phyloP scores from a whole-genome alignment of 2,888 invertebrate genomes.

The Rugalucina vietnamica region DNA sequence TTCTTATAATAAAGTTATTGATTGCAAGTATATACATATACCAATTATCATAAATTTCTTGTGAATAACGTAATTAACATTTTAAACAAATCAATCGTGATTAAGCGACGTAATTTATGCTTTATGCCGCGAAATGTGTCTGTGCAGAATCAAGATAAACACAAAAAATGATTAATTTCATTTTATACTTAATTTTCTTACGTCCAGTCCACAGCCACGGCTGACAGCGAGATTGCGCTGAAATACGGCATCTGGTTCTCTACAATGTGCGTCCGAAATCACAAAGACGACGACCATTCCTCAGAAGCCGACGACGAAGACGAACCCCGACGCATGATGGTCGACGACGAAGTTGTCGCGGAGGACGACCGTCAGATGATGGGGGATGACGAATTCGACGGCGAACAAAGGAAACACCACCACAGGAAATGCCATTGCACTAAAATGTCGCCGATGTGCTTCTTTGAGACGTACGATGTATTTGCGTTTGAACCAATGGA shows the following conservation, averaged over 20 bases:
- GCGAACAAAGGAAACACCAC: neutral
- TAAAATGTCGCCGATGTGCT: neutral
- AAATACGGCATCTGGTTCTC: conserved; percentile 45
- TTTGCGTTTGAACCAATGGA: no score
- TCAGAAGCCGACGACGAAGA: neutral
- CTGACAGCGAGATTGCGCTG: neutral
- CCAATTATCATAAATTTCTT: neutral
- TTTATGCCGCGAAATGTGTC: no score
- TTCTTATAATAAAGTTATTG: neutral
- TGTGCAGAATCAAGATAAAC: no score
- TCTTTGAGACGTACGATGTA: neutral
- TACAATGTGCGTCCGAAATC: conserved; percentile 15
- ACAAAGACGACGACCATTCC: neutral
- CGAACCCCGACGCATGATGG: no score
- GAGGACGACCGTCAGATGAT: neutral
- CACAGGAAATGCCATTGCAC: neutral
- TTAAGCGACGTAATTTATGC: no score
- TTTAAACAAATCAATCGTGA: no score
- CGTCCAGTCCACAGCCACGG: neutral
- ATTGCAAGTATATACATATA: neutral
- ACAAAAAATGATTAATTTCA: no score
- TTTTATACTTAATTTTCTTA: neutral
- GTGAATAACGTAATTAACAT: no score
- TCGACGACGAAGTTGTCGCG: neutral
- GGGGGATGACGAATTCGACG: neutral